Evolutionary conservation across 2,888 invertebrate genomes (phyloP).

Genomic region (Lasioglossum lativentre): DNA sequence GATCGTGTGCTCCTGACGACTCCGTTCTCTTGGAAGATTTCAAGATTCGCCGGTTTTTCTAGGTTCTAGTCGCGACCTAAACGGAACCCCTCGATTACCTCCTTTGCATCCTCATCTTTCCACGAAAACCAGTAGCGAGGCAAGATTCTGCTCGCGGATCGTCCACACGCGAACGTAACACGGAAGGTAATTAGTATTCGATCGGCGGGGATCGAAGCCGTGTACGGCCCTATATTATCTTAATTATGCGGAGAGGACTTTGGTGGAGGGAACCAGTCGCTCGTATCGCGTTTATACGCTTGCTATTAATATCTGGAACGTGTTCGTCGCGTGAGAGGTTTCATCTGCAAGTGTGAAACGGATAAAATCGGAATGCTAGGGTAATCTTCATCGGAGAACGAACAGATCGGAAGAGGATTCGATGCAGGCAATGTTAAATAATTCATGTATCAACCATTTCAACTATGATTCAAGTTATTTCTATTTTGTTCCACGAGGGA

Average conservation of each 20-base stretch:
- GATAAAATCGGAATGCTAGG: background rate
- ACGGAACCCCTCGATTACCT: constrained; percentile 28
- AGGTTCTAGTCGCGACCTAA: constrained; percentile 21
- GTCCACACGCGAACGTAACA: constrained; percentile 35
- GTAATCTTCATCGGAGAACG: background rate
- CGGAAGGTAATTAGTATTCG: constrained; percentile 51
- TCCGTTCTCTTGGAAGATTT: background rate
- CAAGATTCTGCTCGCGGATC: constrained; percentile 37
- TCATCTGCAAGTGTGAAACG: background rate
- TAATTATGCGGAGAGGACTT: constrained; percentile 47
- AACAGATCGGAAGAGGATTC: background rate
- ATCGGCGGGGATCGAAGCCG: constrained; percentile 19
- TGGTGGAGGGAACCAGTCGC: constrained; percentile 37
- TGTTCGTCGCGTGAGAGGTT: constrained; percentile 2
- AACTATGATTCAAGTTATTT: background rate
- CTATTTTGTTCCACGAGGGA: no score
- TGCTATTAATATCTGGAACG: constrained; percentile 12
- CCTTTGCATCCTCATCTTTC: constrained; percentile 23
- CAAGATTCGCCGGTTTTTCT: background rate
- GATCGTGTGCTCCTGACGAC: constrained; percentile 40
- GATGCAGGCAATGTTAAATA: background rate
- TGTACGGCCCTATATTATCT: constrained; percentile 53
- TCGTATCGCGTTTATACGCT: background rate
- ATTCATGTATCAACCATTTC: background rate
- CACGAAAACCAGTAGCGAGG: constrained; percentile 51